Conservation (phyloP, 1,140 invertebrate genomes). For the Tigriopus japonicus region DNA sequence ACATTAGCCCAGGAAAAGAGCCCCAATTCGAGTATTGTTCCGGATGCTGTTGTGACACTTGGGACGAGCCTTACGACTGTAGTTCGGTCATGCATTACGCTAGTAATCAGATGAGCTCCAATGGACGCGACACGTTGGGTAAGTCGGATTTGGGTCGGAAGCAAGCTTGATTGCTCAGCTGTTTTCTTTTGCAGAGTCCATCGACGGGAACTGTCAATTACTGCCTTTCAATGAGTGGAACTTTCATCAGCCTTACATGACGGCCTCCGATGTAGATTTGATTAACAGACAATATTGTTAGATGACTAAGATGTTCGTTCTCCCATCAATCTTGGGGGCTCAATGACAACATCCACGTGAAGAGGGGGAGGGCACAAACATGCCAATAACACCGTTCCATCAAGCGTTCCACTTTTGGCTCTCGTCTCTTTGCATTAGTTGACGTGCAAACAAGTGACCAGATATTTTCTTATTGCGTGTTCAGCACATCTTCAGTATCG, state of each 20-base stretch:
- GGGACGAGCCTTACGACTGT: not conserved
- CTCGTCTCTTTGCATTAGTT: too few species aligned
- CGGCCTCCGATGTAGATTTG: not conserved
- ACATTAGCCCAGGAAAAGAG: not conserved
- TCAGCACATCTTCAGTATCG: too few species aligned
- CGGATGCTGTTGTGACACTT: not conserved
- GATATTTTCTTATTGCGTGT: too few species aligned
- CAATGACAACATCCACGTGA: too few species aligned
- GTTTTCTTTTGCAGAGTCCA: not conserved
- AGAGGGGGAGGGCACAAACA: too few species aligned
- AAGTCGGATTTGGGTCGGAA: not conserved
- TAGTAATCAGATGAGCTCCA: not conserved
- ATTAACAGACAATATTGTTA: not conserved
- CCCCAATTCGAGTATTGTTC: not conserved
- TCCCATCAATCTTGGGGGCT: too few species aligned
- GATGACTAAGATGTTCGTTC: too few species aligned
- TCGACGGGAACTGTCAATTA: not conserved
- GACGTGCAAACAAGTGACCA: too few species aligned
- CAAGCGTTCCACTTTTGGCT: too few species aligned
- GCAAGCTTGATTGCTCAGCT: not conserved
- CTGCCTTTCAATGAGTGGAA: not conserved
- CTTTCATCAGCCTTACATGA: not conserved
- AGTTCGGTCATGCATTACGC: not conserved
- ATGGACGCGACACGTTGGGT: not conserved
- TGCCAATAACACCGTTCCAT: too few species aligned